phyloP scores from a whole-genome alignment of 2,113 vertebrate genomes.

The Leucoraja erinaceus region DNA sequence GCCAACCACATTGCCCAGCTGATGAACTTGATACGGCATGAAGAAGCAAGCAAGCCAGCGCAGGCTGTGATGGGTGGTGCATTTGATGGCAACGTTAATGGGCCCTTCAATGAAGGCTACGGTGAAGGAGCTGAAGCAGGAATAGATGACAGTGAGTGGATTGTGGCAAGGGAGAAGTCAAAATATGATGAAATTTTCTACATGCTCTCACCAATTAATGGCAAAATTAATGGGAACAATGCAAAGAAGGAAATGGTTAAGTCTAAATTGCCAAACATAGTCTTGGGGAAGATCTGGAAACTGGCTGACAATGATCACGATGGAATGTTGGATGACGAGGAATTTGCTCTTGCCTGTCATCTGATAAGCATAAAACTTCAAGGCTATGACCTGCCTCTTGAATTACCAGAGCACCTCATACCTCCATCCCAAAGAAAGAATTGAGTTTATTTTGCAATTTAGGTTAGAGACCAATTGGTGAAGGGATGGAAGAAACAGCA shows the following conservation, averaged over 20 bases:
- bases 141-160: slow-evolving; percentile 83
- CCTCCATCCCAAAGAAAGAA: slow-evolving; percentile 82
- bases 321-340: slow-evolving; percentile 93
- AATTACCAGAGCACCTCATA: slow-evolving; percentile 77
- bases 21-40: slow-evolving; percentile 83
- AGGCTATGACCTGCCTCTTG: slow-evolving; percentile 80
- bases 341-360: slow-evolving; percentile 89
- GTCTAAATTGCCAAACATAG: slow-evolving; percentile 87
- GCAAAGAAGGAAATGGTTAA: slow-evolving; percentile 96
- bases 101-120: slow-evolving; percentile 87
- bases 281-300: slow-evolving; percentile 97
- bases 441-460: background rate
- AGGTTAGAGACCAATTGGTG: background rate
- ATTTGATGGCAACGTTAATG: slow-evolving; percentile 83
- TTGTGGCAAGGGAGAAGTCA: slow-evolving; percentile 87
- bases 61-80: slow-evolving; percentile 81
- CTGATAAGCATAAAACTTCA: slow-evolving; percentile 93
- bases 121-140: slow-evolving; percentile 90
- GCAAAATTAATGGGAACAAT: slow-evolving; percentile 84
- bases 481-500: background rate
- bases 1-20: slow-evolving; percentile 77
- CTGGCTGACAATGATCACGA: slow-evolving; percentile 84
- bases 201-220: slow-evolving; percentile 83
- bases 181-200: slow-evolving; percentile 96
- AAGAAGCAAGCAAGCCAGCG: slow-evolving; percentile 73